Conservation (phyloP, 2,888 invertebrate genomes). For the Polymixis flavicincta region DNA sequence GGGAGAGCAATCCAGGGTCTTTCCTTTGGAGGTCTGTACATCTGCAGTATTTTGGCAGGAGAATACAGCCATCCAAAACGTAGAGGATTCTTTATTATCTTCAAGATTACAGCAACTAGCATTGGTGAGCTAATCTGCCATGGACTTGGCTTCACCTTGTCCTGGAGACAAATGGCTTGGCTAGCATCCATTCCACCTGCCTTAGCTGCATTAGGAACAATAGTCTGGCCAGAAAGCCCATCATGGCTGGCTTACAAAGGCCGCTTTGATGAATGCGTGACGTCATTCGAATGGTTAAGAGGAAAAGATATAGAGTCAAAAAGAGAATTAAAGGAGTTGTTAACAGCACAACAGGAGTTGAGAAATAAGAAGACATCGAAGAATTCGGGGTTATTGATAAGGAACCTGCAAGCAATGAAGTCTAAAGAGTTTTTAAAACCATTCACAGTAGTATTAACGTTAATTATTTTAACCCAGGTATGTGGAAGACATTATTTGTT, state of each 20-base stretch:
- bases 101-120: slow-evolving; percentile 53
- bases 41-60: slow-evolving; percentile 49
- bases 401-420: slow-evolving; percentile 30
- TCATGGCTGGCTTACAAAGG: slow-evolving; percentile 63
- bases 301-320: slow-evolving; percentile 47
- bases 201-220: slow-evolving; percentile 43
- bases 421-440: slow-evolving; percentile 52
- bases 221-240: slow-evolving; percentile 61
- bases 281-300: slow-evolving; percentile 56
- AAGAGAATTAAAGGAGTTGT: slow-evolving; percentile 52
- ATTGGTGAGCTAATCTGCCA: slow-evolving; percentile 60
- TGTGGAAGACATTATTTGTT: slow-evolving; percentile 56
- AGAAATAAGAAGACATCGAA: slow-evolving; percentile 29
- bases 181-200: slow-evolving; percentile 49
- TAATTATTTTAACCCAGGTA: slow-evolving; percentile 51
- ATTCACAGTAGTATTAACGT: slow-evolving; percentile 44
- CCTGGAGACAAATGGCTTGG: slow-evolving; percentile 59
- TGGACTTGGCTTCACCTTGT: slow-evolving; percentile 41
- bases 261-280: slow-evolving; percentile 55
- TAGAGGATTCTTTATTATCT: slow-evolving; percentile 55
- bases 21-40: slow-evolving; percentile 53
- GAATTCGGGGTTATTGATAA: slow-evolving; percentile 11
- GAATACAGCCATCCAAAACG: slow-evolving; percentile 63
- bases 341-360: slow-evolving; percentile 55
- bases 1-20: slow-evolving; percentile 60